A percentile compares a stretch with the other conserved stretches of the same genome.
These are phyloP conservation scores for Mus musculus DNA, from an alignment of 2,113 vertebrate species.

Conservation along the genomic window GRCm39 chr4:39544001-39544500, in stretches of 20 bases:
- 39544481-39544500: background rate
- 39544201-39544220: background rate
- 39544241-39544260: background rate
- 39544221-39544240: background rate
- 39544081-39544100: background rate
- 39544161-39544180: background rate
- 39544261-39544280: background rate
- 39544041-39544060: background rate
- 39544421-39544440: background rate
- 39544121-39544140: background rate
- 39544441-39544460: background rate
- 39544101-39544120: background rate
- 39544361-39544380: background rate
- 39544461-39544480: too few relatives aligned
- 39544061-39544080: background rate
- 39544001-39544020: background rate
- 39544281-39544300: too few relatives aligned
- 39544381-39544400: background rate
- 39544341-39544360: background rate
- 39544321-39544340: background rate
- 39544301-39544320: background rate
- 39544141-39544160: background rate
- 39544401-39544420: background rate
- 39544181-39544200: background rate
- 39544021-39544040: background rate